Evolutionary conservation across 2,888 invertebrate species (phyloP).

Genomic region (Panzeria rudis): DNA sequence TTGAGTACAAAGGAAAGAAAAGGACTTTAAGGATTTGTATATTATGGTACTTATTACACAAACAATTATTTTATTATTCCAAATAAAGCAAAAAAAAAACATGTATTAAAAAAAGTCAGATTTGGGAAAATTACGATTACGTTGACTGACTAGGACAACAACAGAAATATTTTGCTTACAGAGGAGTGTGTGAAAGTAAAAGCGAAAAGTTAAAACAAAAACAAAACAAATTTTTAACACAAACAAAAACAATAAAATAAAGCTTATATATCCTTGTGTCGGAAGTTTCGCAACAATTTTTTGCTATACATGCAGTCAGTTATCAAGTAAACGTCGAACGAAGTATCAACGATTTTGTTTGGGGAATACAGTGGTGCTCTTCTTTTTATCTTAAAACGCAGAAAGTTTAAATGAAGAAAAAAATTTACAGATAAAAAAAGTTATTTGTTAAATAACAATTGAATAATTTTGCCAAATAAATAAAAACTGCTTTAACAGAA

Average conservation of each 20-base stretch:
- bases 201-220: constrained; percentile 57
- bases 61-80: too few species aligned
- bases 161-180: constrained; percentile 23
- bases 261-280: constrained; percentile 71
- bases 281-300: constrained; percentile 80
- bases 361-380: not conserved
- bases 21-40: not conserved
- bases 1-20: not conserved
- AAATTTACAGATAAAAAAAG: constrained; percentile 17
- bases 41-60: not conserved
- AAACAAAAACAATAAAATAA: constrained; percentile 57
- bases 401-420: constrained; percentile 3
- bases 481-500: not conserved
- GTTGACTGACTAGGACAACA: constrained; percentile 60
- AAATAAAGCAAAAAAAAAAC: not conserved
- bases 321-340: constrained; percentile 79
- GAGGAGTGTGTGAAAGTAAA: constrained; percentile 44
- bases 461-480: not conserved
- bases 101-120: not conserved
- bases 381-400: not conserved
- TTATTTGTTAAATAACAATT: not conserved
- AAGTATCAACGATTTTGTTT: constrained; percentile 74
- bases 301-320: constrained; percentile 78
- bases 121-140: constrained; percentile 48
- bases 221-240: constrained; percentile 45